Percentiles rank a stretch among this genome's conserved stretches.
Evolutionary conservation across 1,140 invertebrate species (phyloP).

Genomic region (Eriosoma lanigerum): DNA sequence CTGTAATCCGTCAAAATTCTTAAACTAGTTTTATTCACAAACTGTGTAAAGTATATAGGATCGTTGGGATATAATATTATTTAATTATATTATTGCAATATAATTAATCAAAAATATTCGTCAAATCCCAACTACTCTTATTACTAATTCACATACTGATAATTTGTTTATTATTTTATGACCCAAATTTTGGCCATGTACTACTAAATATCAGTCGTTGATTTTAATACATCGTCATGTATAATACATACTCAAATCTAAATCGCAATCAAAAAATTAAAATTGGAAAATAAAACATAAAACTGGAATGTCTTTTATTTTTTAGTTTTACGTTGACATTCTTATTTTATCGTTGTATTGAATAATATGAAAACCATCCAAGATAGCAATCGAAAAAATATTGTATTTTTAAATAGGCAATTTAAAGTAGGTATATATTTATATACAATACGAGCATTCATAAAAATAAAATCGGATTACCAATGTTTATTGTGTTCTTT

Average conservation of each 20-base stretch:
- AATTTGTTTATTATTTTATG: too few species aligned
- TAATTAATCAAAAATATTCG: not conserved
- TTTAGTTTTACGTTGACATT: not conserved
- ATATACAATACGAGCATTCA: too few species aligned
- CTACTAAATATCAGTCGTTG: not conserved
- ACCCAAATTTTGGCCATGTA: not conserved
- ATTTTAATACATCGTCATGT: not conserved
- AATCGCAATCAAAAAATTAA: not conserved
- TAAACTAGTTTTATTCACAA: not conserved
- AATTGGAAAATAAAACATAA: not conserved
- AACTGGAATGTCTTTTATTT: not conserved
- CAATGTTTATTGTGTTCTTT: not conserved
- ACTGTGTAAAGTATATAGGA: too few species aligned
- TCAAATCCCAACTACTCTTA: not conserved
- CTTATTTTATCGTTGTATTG: conserved; percentile 4
- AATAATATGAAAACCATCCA: conserved; percentile 2
- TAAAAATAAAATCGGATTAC: conserved; percentile 4
- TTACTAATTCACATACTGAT: not conserved
- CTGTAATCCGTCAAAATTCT: not conserved
- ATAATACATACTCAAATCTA: conserved; percentile 3
- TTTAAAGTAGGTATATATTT: not conserved
- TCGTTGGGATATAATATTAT: too few species aligned
- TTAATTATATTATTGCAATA: too few species aligned
- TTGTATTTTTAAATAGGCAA: conserved; percentile 15
- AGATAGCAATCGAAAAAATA: conserved; percentile 11